These are phyloP conservation scores for Mastigias papua DNA, from an alignment of 30 jellyfish, hydroid and myxozoan genomes.

Conservation along the genomic window DNA sequence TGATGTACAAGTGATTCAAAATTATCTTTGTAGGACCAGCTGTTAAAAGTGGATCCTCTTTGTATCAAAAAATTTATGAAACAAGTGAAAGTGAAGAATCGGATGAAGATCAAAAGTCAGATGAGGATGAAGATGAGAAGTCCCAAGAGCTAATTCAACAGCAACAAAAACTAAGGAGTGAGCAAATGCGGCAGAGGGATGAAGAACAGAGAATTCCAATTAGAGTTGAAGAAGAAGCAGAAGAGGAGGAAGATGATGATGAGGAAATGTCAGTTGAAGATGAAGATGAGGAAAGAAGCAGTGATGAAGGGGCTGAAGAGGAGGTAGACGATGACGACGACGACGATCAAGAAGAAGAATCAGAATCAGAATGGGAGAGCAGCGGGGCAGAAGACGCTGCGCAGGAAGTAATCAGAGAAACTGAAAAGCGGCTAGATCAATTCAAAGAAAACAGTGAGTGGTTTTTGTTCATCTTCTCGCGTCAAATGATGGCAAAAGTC, in stretches of 20 bases:
- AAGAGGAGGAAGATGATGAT: conserved; percentile 18
- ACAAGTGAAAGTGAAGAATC: conserved; percentile 61
- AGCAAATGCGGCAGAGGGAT: conserved; percentile 21
- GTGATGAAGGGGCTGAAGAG: conserved; percentile 47
- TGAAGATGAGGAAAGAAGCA: conserved; percentile 46
- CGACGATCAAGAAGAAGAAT: conserved; percentile 61
- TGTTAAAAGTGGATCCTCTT: conserved; percentile 90
- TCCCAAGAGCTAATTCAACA: conserved; percentile 42
- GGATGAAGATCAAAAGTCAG: conserved; percentile 59
- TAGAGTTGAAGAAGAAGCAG: conserved; percentile 40
- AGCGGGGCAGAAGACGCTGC: conserved; percentile 83
- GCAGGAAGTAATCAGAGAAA: conserved; percentile 64
- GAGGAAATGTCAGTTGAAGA: conserved; percentile 21
- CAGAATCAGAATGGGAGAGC: conserved; percentile 61
- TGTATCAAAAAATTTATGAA: conserved; percentile 84
- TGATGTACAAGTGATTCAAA: too few species aligned
- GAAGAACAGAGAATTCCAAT: conserved; percentile 24
- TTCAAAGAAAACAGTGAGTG: conserved; percentile 67
- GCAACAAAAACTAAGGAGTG: conserved; percentile 15
- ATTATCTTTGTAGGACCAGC: conserved; percentile 60
- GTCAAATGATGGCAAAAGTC: too few species aligned
- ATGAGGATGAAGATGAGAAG: conserved; percentile 47
- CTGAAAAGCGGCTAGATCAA: conserved; percentile 59
- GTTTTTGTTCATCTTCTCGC: background rate
- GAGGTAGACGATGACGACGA: conserved; percentile 76